Evolutionary conservation across 2,113 vertebrate species (phyloP).

Genomic region (Myrmecobius fasciatus): DNA sequence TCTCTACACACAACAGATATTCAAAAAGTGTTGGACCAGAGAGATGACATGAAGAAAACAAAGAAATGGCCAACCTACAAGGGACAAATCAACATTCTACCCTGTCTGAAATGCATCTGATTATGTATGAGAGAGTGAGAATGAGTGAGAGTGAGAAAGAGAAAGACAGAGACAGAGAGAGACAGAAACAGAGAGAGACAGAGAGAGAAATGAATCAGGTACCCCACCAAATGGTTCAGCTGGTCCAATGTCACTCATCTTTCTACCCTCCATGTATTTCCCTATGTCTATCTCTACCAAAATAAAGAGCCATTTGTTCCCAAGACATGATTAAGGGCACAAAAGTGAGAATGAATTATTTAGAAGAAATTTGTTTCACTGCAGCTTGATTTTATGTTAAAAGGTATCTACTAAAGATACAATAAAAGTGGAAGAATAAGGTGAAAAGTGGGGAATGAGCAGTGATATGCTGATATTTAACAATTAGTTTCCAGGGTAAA

Average conservation of each 20-base stretch:
- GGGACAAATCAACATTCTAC: background rate
- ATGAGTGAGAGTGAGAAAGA: no score
- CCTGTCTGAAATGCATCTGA: background rate
- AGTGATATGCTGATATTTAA: background rate
- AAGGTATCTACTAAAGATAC: background rate
- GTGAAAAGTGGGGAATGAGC: background rate
- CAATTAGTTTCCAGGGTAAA: no score
- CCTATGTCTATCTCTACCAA: background rate
- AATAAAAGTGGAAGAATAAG: background rate
- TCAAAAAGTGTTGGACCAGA: background rate
- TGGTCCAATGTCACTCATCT: no score
- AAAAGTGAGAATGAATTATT: background rate
- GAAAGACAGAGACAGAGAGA: no score
- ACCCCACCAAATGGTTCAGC: no score
- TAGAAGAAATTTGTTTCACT: slow-evolving; percentile 30
- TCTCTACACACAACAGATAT: background rate
- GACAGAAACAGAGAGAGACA: no score
- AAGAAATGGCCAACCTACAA: background rate
- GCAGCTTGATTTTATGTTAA: slow-evolving; percentile 22
- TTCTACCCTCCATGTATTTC: no score
- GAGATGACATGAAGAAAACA: background rate
- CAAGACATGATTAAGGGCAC: background rate
- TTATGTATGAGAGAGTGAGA: background rate
- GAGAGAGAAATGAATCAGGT: no score
- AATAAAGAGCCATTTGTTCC: background rate